Conservation (phyloP, 2,888 invertebrate species). For the Pelosia muscerda region DNA sequence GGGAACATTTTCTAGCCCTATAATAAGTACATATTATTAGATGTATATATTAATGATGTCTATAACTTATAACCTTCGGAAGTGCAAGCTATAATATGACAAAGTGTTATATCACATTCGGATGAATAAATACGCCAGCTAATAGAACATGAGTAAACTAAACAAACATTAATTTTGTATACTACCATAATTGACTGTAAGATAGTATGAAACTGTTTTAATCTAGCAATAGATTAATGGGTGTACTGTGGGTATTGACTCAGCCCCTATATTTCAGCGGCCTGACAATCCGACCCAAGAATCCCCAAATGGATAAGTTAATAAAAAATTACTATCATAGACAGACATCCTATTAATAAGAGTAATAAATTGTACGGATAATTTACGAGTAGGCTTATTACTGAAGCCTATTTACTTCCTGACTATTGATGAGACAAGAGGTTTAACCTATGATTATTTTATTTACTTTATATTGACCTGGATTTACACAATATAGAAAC, state of each 20-base stretch:
- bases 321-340: conserved; percentile 7
- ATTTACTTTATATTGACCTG: conserved; percentile 16
- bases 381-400: neutral
- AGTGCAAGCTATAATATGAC: neutral
- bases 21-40: neutral
- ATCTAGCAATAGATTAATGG: conserved; percentile 9
- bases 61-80: neutral
- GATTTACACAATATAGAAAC: conserved; percentile 6
- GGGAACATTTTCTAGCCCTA: neutral
- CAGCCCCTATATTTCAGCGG: conserved; percentile 18
- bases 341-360: neutral
- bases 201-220: neutral
- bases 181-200: neutral
- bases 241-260: neutral
- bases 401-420: neutral
- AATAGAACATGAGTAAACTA: no score
- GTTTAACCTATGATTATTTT: neutral
- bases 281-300: neutral
- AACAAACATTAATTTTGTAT: neutral
- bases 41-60: neutral
- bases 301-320: conserved; percentile 9
- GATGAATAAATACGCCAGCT: neutral
- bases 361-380: neutral
- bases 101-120: neutral
- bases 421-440: no score